Percentiles rank a stretch among this genome's conserved stretches.
These are phyloP conservation scores for Hirundichthys speculiger DNA, from an alignment of 2,113 vertebrate genomes.

Conservation along the genomic window DNA sequence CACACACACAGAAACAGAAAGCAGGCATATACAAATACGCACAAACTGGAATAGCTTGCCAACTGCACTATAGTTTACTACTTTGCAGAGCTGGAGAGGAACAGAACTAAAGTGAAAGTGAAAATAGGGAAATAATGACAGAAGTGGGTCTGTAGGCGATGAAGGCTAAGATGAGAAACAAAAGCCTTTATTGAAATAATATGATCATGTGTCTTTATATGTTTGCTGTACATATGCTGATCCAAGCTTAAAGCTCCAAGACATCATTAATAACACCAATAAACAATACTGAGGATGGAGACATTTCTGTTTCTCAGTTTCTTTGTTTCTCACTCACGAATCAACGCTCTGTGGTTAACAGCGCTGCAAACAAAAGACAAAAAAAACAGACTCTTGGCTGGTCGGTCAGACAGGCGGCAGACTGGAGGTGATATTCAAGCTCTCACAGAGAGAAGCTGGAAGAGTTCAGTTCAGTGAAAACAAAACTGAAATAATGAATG, in stretches of 20 bases:
- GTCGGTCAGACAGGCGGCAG: no score
- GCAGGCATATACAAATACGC: no score
- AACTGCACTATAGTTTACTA: conserved; percentile 2
- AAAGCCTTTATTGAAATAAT: conserved; percentile 1
- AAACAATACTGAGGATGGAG: not conserved
- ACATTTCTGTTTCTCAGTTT: not conserved
- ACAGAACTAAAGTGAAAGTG: conserved; percentile 18
- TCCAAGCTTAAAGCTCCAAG: not conserved
- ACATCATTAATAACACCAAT: not conserved
- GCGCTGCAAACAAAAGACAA: no score
- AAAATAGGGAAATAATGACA: not conserved
- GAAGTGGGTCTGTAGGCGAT: not conserved
- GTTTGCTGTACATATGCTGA: not conserved
- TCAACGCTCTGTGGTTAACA: no score
- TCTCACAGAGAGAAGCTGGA: no score
- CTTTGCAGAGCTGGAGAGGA: conserved; percentile 20
- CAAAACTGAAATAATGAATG: no score
- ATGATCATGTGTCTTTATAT: not conserved
- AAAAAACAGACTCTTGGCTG: not conserved
- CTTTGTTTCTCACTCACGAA: conserved; percentile 3
- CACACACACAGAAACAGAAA: no score
- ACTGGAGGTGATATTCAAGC: no score
- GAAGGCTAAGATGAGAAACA: not conserved
- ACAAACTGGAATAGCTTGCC: not conserved
- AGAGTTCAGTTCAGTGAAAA: no score